Evolutionary conservation across 1,140 invertebrate species (phyloP), one percentile per base, ranked within the genome.

Genomic region (Drosophila guanche): DNA sequence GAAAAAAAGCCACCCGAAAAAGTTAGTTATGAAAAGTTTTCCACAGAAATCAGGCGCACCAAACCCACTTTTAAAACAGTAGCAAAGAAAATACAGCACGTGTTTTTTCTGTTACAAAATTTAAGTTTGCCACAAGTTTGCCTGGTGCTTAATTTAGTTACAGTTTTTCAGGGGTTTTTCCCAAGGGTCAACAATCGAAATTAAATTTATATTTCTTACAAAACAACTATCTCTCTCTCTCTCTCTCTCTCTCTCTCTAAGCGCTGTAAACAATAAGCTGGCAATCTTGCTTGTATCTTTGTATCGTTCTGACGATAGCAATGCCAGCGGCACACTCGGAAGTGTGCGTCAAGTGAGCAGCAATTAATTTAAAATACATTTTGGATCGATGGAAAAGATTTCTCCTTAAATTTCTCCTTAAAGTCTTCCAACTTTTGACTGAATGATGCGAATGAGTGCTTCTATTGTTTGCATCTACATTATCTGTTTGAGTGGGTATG

Each of bases 101-200:
- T 33, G 7, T 33, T 33, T 8, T 8, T 40, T 50, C 22, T 46
- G 14, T 43, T 48, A 16, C 20, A 42, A 41, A 63, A 45, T 55
- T 65, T 70, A 55, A 77, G 5, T 65, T 25, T 76, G 12, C 27
- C 23, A 23, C 47, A 63, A 54, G 45, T n/a, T n/a, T n/a, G n/a
- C n/a, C 41, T 54, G 4, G 16, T 53, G 22, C 47, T 61, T 60
- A 85, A 78, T 71, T 70, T 37, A 55, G 20, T 60, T 3, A 29
- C 37, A 60, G 16, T 16, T 48, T 56, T 14, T 45, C 33, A 37
- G 33, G 10, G 29, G 6, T 20, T 6, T 6, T 27, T 45, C n/a
- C 22, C 27, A 43, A 56, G 60, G 59, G 53, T 65, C 76, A 84
- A 79, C 65, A 84, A 83, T 52, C 43, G 75, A 83, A 84, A 79